Evolutionary conservation across 2,113 vertebrate species (phyloP).

Genomic region (Meriones unguiculatus): DNA sequence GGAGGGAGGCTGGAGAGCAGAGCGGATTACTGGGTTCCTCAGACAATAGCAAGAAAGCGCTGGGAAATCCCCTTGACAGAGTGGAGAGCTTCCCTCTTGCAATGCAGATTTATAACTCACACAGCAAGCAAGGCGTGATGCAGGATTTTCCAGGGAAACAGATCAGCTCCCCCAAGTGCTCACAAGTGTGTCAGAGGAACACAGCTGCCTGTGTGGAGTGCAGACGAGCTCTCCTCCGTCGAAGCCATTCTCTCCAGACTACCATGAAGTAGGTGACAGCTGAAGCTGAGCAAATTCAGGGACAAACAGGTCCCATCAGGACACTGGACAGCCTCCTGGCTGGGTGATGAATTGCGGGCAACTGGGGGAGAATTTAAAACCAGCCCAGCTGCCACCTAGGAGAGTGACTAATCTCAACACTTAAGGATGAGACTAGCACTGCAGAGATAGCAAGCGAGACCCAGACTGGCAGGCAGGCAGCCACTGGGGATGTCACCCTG

Average conservation of each 20-base stretch:
- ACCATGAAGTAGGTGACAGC: background rate
- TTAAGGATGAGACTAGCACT: background rate
- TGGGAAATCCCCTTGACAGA: background rate
- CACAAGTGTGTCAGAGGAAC: background rate
- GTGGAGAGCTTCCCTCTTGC: background rate
- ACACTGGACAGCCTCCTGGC: slow-evolving; percentile 56
- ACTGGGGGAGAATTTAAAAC: slow-evolving; percentile 71
- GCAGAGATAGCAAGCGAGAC: rapidly evolving
- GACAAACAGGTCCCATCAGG: slow-evolving; percentile 70
- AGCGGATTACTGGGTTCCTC: background rate
- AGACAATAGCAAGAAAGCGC: background rate
- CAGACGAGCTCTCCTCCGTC: background rate
- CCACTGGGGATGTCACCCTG: background rate
- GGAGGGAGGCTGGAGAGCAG: background rate
- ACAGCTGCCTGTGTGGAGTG: background rate
- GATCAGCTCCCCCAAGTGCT: background rate
- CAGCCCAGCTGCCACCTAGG: slow-evolving; percentile 64
- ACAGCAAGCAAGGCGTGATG: background rate
- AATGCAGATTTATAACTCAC: background rate
- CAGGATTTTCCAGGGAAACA: background rate
- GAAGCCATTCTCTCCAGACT: background rate
- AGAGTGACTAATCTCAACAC: slow-evolving; percentile 59
- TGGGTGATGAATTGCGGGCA: slow-evolving; percentile 52
- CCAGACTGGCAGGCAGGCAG: background rate
- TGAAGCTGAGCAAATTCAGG: slow-evolving; percentile 9